Base-by-base conservation (phyloP, 2,113 vertebrate genomes). In the Menura novaehollandiae region DNA sequence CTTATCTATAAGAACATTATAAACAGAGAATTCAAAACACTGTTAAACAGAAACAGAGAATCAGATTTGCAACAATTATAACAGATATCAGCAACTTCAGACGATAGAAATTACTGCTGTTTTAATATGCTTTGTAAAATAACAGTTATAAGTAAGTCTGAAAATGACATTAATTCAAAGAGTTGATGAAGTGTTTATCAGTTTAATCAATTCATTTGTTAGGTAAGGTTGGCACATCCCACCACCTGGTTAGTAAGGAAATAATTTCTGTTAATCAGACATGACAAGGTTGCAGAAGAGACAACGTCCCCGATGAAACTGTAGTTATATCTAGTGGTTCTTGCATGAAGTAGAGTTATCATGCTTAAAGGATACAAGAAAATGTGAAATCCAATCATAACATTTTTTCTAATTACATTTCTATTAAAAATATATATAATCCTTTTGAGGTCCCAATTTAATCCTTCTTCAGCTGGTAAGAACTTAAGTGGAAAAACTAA, bases 1-100 rank as follows among this genome's bases (percentile, higher is more conserved):
- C 72, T 92, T 89, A 95, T 55, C 69, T 73, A 32, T 84, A 91
- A 91, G 91, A 88, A 89, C 35, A 64, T 84, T 63, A 77, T 44
- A 78, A 24, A 47, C 16, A 72, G 44, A 30, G 56, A 43, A 66
- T 56, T 75, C 81, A 51, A 71, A 92, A 27, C 33, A 33, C n/a
- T 8, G 17, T 35, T 44, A 60, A 81, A 60, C 33, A 64, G 52
- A 69, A 86, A 41, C 13, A 60, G 43, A 44, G 49, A 87, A 49
- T 52, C 30, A 10, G 46, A 46, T 62, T 41, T 79, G n/a, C 27
- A 27, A 33, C 27, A 55, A 24, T 52, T 86, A 20, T 16, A 81
- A 60, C 18, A 82, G 44, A 46, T 60, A 82, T 3, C 46, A 79
- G 62, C 63, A 80, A n/a, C 37, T 30, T 68, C 58, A 85, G 37